A percentile compares a stretch with the other conserved stretches of the same genome.
Evolutionary conservation across 1,140 invertebrate species (phyloP).

Genomic region (Colletes latitarsis): DNA sequence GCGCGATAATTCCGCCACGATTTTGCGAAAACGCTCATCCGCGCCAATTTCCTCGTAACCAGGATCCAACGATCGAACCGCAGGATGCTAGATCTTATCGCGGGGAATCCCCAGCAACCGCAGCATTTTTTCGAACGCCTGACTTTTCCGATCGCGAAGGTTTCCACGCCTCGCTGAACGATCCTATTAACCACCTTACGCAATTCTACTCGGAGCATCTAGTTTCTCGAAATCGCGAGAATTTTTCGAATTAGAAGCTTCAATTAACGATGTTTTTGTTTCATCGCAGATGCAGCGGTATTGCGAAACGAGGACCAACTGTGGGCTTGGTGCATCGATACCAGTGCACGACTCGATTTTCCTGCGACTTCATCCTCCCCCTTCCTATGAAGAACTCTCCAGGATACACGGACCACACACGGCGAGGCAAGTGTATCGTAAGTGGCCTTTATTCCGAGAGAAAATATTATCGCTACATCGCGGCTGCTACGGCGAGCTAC

Average conservation of each 20-base stretch:
- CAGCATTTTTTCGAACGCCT: conserved; percentile 5
- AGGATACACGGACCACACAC: conserved; percentile 53
- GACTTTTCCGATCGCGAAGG: background rate
- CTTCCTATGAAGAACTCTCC: background rate
- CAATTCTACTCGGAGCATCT: no score
- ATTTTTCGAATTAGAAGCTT: no score
- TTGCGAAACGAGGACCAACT: no score
- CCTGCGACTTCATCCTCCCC: no score
- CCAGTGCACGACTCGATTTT: no score
- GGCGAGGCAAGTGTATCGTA: conserved; percentile 62
- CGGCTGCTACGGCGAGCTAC: background rate
- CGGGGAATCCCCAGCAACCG: conserved; percentile 24
- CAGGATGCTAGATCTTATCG: conserved; percentile 13
- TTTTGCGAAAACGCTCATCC: conserved; percentile 15
- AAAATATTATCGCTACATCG: conserved; percentile 68
- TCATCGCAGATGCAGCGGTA: no score
- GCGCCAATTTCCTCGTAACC: conserved; percentile 22
- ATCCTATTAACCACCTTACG: conserved; percentile 4
- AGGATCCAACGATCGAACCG: conserved; percentile 25
- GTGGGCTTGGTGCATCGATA: no score
- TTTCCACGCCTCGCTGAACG: conserved; percentile 13
- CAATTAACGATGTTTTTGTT: no score
- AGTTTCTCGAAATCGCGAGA: no score
- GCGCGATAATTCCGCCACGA: conserved; percentile 40
- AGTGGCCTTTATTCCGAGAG: conserved; percentile 70